Base-by-base conservation (phyloP, 1,140 invertebrate species). In the Apis florea region DNA sequence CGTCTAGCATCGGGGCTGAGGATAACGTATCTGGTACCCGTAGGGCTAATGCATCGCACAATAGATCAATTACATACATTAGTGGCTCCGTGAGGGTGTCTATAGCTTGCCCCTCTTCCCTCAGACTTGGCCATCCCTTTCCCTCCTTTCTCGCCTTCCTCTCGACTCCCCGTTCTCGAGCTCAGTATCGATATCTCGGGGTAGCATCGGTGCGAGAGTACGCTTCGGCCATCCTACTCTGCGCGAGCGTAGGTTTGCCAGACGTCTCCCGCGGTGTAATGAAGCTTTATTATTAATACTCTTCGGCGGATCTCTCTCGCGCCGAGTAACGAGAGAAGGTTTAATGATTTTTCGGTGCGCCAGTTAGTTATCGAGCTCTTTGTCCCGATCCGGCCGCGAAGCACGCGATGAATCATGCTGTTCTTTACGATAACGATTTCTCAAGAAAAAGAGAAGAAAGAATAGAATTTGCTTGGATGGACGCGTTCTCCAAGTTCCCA, bases 21-120 rank as follows among this genome's bases (percentile, higher is more conserved):
- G 79, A 83, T 89, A 88, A 85, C 68, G 83, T 89, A 89, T 90
- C 85, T 83, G 84, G 82, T 79, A 79, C 74, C 87, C 79, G 85
- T 84, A 85, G 88, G 85, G 88, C 91, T 93, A 92, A 93, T 93
- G 91, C 88, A 93, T 90, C 84, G 89, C 89, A 93, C 90, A 93
- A 93, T 93, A 91, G 91, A 93, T 93, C 91, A 93, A 93, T 92
- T 93, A 93, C 91, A 90, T 90, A 91, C 90, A 92, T 93, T 92
- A 91, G 91, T 82, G 82, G 75, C 71, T 78, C 83, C 84, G 83
- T 83, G 68, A 85, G 83, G 83, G 87, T 84, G 82, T 90, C 84
- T 75, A 75, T 82, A 77, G 83, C 83, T 73, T 53, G 82, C 80
- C 73, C 82, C 69, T 71, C 54, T 31, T 72, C 31, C 21, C 21